A percentile compares a stretch with the other conserved stretches of the same genome.
phyloP scores from a whole-genome alignment of 92 coral and sea anemone species.

The Chrysogorgia sp. region DNA sequence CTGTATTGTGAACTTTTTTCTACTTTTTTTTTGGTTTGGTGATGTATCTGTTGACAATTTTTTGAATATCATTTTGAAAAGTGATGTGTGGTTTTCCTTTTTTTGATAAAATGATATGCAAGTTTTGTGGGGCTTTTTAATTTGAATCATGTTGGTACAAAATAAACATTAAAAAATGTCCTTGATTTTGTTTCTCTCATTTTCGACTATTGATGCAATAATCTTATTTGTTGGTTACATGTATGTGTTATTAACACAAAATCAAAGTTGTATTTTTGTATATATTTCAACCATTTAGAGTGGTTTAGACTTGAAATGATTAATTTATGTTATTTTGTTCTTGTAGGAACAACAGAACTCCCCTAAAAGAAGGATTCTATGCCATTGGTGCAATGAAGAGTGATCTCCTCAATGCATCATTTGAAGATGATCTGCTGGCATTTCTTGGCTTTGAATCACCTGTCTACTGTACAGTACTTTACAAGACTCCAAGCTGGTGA shows the following conservation, averaged over 20 bases:
- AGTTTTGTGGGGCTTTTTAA: background rate
- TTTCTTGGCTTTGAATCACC: background rate
- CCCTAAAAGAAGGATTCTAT: constrained; percentile 1
- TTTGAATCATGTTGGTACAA: no score
- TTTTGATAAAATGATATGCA: background rate
- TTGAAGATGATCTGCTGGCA: constrained; percentile 20
- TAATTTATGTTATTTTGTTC: background rate
- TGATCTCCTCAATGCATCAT: background rate
- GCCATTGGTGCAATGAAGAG: constrained; percentile 31
- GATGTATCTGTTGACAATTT: no score
- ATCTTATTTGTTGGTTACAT: no score
- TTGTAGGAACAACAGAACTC: constrained; percentile 17
- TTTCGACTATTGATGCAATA: no score
- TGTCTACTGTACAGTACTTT: background rate
- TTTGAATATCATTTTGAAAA: no score
- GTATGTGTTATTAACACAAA: no score
- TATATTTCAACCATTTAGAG: no score
- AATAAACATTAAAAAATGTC: no score
- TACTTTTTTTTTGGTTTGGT: background rate
- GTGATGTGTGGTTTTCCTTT: no score
- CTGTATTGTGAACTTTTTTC: no score
- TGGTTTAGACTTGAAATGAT: background rate
- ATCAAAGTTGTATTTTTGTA: no score
- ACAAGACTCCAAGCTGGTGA: constrained; percentile 11
- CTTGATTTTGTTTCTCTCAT: no score